Conservation (phyloP, 2,113 vertebrate genomes). For the Melospiza georgiana region DNA sequence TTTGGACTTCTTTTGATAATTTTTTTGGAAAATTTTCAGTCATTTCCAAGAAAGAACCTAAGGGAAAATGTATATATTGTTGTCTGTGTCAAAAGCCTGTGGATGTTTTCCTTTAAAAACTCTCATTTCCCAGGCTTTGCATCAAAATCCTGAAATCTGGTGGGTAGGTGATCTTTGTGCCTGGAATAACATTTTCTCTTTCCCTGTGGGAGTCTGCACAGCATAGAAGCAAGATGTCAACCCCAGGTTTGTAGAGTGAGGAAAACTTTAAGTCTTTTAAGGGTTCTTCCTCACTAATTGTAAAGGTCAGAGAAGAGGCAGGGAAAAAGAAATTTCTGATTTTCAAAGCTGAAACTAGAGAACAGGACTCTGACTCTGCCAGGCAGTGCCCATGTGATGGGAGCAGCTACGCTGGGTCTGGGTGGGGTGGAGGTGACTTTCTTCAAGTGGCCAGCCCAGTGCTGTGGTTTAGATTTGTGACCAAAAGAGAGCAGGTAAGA, state of each 20-base stretch:
- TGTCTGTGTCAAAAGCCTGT: neutral
- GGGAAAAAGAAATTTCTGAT: neutral
- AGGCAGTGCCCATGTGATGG: neutral
- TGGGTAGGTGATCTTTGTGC: neutral
- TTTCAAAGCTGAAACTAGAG: neutral
- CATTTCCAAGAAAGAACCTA: conserved; percentile 42
- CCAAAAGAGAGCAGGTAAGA: neutral
- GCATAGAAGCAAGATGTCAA: neutral
- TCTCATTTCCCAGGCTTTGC: neutral
- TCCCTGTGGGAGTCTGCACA: neutral
- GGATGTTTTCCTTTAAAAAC: neutral
- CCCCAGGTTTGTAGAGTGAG: neutral
- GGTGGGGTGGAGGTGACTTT: neutral
- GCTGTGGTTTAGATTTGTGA: neutral
- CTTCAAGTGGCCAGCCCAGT: neutral
- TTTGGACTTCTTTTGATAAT: conserved; percentile 31
- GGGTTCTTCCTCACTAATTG: neutral
- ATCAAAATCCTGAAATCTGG: neutral
- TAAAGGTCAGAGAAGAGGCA: neutral
- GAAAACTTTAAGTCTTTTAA: neutral
- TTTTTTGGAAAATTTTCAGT: conserved; percentile 22
- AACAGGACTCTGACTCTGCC: neutral
- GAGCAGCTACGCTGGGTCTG: neutral
- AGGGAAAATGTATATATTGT: conserved; percentile 44
- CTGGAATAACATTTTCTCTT: neutral